A percentile compares a stretch with the other conserved stretches of the same genome.
Evolutionary conservation across 2,888 invertebrate genomes (phyloP).

Genomic region (Microctonus hyperodae): DNA sequence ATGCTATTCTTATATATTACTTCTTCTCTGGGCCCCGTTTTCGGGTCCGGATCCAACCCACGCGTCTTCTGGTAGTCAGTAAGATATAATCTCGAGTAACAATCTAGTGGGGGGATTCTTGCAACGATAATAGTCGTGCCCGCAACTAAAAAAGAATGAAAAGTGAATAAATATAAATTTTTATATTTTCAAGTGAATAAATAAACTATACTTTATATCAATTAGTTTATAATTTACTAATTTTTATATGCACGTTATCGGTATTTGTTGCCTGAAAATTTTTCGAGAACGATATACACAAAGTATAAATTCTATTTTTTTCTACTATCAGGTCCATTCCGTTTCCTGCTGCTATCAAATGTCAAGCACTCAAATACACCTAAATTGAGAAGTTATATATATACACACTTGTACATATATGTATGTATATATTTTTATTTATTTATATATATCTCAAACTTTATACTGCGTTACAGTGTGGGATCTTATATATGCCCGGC

Average conservation of each 20-base stretch:
- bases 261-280: not conserved
- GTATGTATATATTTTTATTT: too few species aligned
- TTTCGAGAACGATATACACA: too few species aligned
- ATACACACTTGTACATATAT: too few species aligned
- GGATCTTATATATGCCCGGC: slow-evolving; percentile 44
- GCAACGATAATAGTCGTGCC: slow-evolving; percentile 25
- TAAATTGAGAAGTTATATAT: slow-evolving; percentile 54
- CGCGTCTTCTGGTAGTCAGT: slow-evolving; percentile 28
- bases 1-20: not conserved
- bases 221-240: too few species aligned
- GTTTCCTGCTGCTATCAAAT: slow-evolving; percentile 40
- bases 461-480: slow-evolving; percentile 44
- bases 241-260: not conserved
- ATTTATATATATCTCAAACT: slow-evolving; percentile 51
- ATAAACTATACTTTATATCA: not conserved
- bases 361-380: slow-evolving; percentile 45
- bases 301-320: slow-evolving; percentile 18
- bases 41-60: slow-evolving; percentile 24
- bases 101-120: slow-evolving; percentile 24
- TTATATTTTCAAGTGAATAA: slow-evolving; percentile 4
- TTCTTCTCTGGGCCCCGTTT: slow-evolving; percentile 23
- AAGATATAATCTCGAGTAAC: slow-evolving; percentile 29
- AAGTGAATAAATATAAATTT: slow-evolving; percentile 12
- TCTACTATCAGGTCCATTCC: slow-evolving; percentile 3
- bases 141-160: not conserved